Conservation (phyloP, 2,888 invertebrate species). For the Anoncus sp. region DNA sequence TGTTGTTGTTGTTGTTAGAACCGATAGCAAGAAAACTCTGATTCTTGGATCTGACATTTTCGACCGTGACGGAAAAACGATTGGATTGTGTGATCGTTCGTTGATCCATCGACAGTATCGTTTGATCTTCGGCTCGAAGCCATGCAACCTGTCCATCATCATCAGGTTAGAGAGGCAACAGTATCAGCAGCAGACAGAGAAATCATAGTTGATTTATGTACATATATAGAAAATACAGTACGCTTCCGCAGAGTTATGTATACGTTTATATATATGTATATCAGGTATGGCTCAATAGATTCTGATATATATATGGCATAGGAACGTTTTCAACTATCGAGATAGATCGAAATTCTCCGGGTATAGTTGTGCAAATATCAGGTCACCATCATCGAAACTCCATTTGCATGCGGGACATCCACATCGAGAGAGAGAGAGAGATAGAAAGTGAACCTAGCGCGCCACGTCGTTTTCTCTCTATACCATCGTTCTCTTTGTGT, state of each 20-base stretch:
- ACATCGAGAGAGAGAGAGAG: constrained; percentile 27
- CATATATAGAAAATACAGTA: constrained; percentile 13
- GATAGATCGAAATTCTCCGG: constrained; percentile 53
- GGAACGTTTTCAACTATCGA: constrained; percentile 51
- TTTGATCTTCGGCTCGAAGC: constrained; percentile 91
- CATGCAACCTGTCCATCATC: constrained; percentile 87
- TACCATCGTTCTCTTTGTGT: constrained; percentile 14
- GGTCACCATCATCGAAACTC: constrained; percentile 62
- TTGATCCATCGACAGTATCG: constrained; percentile 89
- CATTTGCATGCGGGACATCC: constrained; percentile 64
- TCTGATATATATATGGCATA: constrained; percentile 10
- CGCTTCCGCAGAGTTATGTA: constrained; percentile 6
- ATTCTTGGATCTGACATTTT: constrained; percentile 76
- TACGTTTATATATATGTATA: constrained; percentile 5
- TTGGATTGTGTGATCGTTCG: constrained; percentile 91
- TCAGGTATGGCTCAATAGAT: constrained; percentile 14
- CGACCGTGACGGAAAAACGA: constrained; percentile 87
- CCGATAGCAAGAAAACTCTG: constrained; percentile 66
- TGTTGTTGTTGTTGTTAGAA: constrained; percentile 46
- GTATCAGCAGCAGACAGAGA: constrained; percentile 37
- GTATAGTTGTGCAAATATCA: constrained; percentile 65
- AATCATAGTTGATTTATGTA: constrained; percentile 26
- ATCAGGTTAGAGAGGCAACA: constrained; percentile 49
- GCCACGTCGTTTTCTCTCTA: constrained; percentile 41
- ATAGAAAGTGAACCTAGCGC: constrained; percentile 7